Base-by-base conservation (phyloP, 2,888 invertebrate genomes). In the Xestia xanthographa region DNA sequence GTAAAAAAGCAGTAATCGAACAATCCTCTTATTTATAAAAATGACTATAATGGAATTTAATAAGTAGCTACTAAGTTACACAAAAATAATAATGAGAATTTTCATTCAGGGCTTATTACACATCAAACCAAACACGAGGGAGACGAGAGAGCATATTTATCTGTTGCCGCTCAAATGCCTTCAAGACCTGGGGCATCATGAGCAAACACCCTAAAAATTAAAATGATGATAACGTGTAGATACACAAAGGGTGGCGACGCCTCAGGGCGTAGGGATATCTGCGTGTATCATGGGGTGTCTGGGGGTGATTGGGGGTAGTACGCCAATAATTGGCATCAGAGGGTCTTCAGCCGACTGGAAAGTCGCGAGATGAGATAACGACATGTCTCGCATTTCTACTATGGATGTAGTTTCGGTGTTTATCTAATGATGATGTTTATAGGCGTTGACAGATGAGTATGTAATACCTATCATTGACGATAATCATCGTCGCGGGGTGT, bases 281-380 rank as follows among this genome's bases (percentile, higher is more conserved):
- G 45, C 8, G 11, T 56, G 20, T 45, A 41, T 26, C 29, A 14
- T 38, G 71, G 79, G 72, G 69, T 43, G 26, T 77, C 1, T 50
- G 34, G 58, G 66, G 50, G 56, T 72, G 50, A 45, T 43, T 29
- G 34, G 38, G 66, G 72, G 53, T 60, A 41, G 70, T 53, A 66
- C 73, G 66, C 72, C 72, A 78, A 77, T 81, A 83, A 83, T 75
- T 82, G 83, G 66, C 66, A 66, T 77, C 71, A 73, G 75, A 83
- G 86, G 86, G 87, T 87, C 85, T 80, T 77, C 84, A 85, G 41
- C 56, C 77, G 67, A 79, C 72, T 87, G 87, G 87, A 87, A 86
- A 83, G 63, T 65, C 50, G 34, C 38, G 14, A 63, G 62, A 83
- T 75, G 79, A 79, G 84, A 79, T 83, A 80, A 72, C 72, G 75